These are phyloP conservation scores for Drosophila persimilis DNA, from an alignment of 1,140 invertebrate genomes.

Conservation along the genomic window DNA sequence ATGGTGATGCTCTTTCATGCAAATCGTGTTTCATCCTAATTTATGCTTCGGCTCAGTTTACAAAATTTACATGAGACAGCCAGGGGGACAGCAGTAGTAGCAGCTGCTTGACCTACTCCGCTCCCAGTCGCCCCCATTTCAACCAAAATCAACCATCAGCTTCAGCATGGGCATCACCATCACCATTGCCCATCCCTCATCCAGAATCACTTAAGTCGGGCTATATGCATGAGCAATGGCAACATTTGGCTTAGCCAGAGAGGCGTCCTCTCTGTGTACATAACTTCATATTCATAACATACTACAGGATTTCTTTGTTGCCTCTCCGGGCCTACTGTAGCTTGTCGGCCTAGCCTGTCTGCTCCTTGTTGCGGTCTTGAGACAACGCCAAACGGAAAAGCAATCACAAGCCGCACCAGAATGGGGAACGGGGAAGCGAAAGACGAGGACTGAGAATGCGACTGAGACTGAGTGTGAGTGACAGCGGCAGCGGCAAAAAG, in stretches of 20 bases:
- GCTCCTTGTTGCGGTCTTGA: conserved; percentile 39
- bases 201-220: conserved; percentile 68
- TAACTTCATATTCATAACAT: conserved; percentile 72
- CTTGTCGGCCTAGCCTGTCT: conserved; percentile 2
- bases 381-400: conserved; percentile 20
- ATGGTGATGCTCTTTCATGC: conserved; percentile 56
- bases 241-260: conserved; percentile 59
- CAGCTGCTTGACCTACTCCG: conserved; percentile 68
- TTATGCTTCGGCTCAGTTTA: conserved; percentile 76
- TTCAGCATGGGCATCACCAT: too few species aligned
- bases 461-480: background rate
- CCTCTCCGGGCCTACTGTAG: background rate
- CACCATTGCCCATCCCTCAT: conserved; percentile 12
- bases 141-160: too few species aligned
- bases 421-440: conserved; percentile 17
- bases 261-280: conserved; percentile 2
- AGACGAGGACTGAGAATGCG: background rate
- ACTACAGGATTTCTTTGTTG: conserved; percentile 12
- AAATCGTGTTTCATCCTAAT: conserved; percentile 68
- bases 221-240: conserved; percentile 66
- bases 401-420: conserved; percentile 4
- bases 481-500: conserved; percentile 17
- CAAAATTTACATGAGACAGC: conserved; percentile 60
- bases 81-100: conserved; percentile 12
- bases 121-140: background rate